Evolutionary conservation across 2,797 vertebrate species (phyloP), one percentile per base, ranked within the genome.

Genomic region (Hippoglossus hippoglossus): DNA sequence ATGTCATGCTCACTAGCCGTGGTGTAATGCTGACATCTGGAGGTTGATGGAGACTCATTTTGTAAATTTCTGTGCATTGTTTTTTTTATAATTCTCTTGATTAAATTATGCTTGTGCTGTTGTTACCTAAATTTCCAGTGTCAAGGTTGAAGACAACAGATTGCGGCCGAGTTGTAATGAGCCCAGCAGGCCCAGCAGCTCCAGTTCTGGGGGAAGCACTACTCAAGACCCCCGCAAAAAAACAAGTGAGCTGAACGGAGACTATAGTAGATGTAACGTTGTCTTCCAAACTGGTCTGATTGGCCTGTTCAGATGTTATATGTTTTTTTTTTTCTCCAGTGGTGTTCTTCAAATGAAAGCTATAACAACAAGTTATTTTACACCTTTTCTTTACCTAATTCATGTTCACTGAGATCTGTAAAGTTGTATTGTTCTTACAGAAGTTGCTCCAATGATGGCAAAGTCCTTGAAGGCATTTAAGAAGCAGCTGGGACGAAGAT

Each of bases 361-460:
- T 39, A 39, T 39, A 39, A 13, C 31, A 34, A 10, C 36, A 39
- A 39, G 36, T 39, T 39, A 39, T 39, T 12, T 13, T 12, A 39
- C 36, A 39, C 36, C 12, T 39, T 34, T 13, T 39, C 16, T 18
- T 6, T 6, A 19, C 5, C 44, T 8, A 12, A 39, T 4, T 39
- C 36, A 39, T 13, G 18, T 46, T 46, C 18, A 4, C 44, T 52
- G 50, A 25, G 53, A 63, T 41, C 4, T 57, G 51, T 60, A 57
- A 49, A 8, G 6, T 55, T 65, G 1, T 65, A 39, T 39, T 67
- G 9, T 76, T 70, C 31, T 75, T 18, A 67, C 84, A 97, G 97
- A 91, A 93, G 92, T 96, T 15, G 96, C 95, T 75, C 97, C 96
- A 71, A 96, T 96, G 88, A 97, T 97, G 96, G 96, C 92, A 63